These are phyloP conservation scores for Pseudomyrmex cubaensis DNA, from an alignment of 1,140 invertebrate genomes.

Conservation along the genomic window DNA sequence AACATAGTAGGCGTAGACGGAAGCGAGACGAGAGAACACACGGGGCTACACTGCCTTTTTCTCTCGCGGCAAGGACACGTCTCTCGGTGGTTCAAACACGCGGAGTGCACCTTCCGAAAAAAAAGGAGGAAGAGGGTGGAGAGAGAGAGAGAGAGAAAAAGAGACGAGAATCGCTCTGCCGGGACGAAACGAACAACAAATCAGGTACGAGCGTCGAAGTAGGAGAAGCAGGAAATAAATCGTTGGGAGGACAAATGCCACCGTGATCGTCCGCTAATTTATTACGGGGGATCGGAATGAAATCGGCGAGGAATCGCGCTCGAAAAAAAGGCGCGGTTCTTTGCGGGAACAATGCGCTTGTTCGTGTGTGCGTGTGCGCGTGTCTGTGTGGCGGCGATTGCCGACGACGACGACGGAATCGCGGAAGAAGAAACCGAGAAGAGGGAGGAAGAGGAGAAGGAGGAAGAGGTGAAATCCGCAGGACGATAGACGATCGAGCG, in stretches of 20 bases:
- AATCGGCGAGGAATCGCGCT: conserved; percentile 78
- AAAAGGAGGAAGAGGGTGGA: conserved; percentile 14
- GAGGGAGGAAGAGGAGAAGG: conserved; percentile 1
- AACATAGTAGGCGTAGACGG: conserved; percentile 48
- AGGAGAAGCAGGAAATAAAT: conserved; percentile 65
- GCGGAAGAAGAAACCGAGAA: background rate
- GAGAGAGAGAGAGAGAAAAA: conserved; percentile 15
- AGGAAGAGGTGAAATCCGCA: conserved; percentile 11
- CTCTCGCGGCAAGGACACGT: conserved; percentile 77
- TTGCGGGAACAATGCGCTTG: conserved; percentile 59
- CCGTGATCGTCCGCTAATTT: conserved; percentile 77
- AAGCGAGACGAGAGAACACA: conserved; percentile 36
- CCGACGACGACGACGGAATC: background rate
- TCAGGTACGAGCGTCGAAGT: conserved; percentile 11
- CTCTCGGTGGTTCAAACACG: conserved; percentile 22
- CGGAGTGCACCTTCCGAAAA: conserved; percentile 30
- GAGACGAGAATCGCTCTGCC: no score
- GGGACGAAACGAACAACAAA: no score
- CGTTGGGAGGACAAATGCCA: conserved; percentile 82
- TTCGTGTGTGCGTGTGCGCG: conserved; percentile 32
- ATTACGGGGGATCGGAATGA: conserved; percentile 81
- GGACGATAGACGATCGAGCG: conserved; percentile 34
- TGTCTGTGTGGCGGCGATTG: conserved; percentile 26
- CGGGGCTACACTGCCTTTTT: conserved; percentile 69
- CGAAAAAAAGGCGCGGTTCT: conserved; percentile 67